Evolutionary conservation across 2,888 invertebrate species (phyloP).

Genomic region (Ophion slaviceki): DNA sequence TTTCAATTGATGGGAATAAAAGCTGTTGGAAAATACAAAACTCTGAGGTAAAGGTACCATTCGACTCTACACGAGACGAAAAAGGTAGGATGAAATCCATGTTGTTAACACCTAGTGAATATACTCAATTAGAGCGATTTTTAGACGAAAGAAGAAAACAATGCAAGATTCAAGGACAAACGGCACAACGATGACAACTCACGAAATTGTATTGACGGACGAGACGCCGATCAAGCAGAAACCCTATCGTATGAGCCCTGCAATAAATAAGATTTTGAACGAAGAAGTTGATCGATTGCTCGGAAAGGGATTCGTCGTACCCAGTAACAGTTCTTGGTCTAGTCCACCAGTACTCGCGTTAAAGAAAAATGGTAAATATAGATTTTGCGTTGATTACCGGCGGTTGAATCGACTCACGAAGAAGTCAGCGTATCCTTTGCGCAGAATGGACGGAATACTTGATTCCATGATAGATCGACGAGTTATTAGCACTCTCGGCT

Average conservation of each 20-base stretch:
- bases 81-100: background rate
- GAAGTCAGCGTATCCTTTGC: conserved; percentile 24
- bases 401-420: conserved; percentile 15
- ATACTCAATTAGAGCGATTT: background rate
- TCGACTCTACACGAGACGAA: background rate
- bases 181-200: conserved; percentile 10
- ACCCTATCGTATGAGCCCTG: conserved; percentile 15
- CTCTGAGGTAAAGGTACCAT: background rate
- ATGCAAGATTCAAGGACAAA: background rate
- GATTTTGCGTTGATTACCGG: conserved; percentile 22
- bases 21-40: background rate
- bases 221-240: conserved; percentile 27
- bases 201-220: conserved; percentile 12
- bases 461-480: conserved; percentile 19
- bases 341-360: conserved; percentile 6
- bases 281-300: background rate
- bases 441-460: conserved; percentile 16
- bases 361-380: conserved; percentile 2
- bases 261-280: conserved; percentile 26
- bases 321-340: conserved; percentile 18
- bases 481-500: conserved; percentile 73
- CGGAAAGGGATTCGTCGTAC: conserved; percentile 14
- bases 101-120: background rate
- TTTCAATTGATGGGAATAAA: background rate
- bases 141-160: background rate